These are phyloP conservation scores for Triops cancriformis DNA, from an alignment of 1,140 invertebrate species.

Conservation along the genomic window DNA sequence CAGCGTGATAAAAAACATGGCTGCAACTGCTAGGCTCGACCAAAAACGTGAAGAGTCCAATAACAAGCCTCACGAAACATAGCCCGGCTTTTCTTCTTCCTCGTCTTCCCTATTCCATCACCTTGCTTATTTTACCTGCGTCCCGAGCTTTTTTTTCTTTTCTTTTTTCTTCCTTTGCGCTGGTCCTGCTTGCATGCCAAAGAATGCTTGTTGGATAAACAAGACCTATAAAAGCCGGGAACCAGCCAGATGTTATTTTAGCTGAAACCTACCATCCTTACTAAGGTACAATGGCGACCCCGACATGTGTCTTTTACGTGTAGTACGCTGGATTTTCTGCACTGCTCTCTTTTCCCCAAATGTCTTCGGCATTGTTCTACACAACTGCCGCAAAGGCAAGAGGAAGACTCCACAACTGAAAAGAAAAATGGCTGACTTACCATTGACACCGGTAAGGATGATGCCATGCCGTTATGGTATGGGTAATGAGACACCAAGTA, in stretches of 20 bases:
- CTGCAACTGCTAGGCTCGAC: background rate
- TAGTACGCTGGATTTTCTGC: no score
- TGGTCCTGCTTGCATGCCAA: background rate
- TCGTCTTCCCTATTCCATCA: conserved; percentile 11
- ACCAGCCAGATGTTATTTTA: conserved; percentile 10
- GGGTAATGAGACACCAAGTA: conserved; percentile 79
- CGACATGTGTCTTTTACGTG: background rate
- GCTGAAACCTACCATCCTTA: background rate
- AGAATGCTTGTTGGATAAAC: conserved; percentile 13
- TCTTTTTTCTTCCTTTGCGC: background rate
- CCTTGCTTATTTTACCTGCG: conserved; percentile 19
- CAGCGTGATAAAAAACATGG: background rate
- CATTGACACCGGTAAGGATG: conserved; percentile 75
- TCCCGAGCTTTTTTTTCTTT: conserved; percentile 8
- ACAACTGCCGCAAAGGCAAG: background rate
- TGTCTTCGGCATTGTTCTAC: no score
- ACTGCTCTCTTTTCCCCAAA: no score
- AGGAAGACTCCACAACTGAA: no score
- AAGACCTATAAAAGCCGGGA: conserved; percentile 1
- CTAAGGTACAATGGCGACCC: background rate
- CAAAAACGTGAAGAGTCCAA: background rate
- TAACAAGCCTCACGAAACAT: background rate
- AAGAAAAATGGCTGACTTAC: conserved; percentile 49
- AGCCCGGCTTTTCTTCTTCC: background rate
- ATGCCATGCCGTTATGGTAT: conserved; percentile 74